Conservation (phyloP, 2,113 vertebrate genomes). For the Pterophyllum scalare region DNA sequence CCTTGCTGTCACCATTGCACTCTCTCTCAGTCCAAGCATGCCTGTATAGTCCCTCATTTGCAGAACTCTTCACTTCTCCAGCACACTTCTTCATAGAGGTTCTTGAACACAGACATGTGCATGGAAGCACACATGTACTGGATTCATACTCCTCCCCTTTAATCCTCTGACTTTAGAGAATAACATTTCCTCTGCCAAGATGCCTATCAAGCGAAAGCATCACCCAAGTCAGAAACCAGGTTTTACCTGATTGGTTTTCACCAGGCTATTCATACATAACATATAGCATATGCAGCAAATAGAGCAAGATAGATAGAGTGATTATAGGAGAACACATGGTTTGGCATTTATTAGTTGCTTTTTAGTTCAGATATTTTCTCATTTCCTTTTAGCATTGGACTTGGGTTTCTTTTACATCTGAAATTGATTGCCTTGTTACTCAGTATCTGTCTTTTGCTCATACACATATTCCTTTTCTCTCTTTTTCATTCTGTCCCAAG, state of each 20-base stretch:
- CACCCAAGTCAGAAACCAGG: slow-evolving; percentile 13
- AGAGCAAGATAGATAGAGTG: slow-evolving; percentile 70
- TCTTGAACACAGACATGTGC: slow-evolving; percentile 2
- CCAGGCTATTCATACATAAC: slow-evolving; percentile 23
- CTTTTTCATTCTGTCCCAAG: slow-evolving; percentile 47
- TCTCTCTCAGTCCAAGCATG: slow-evolving; percentile 33
- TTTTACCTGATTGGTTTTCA: slow-evolving; percentile 50
- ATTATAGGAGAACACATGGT: slow-evolving; percentile 64
- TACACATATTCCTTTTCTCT: slow-evolving; percentile 29
- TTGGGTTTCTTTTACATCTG: slow-evolving; percentile 30
- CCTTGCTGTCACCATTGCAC: slow-evolving; percentile 40
- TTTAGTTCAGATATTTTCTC: slow-evolving; percentile 69
- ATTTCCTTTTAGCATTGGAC: slow-evolving; percentile 62
- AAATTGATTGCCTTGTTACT: slow-evolving; percentile 75
- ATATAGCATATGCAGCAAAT: slow-evolving; percentile 14
- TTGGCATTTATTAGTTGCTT: slow-evolving; percentile 71
- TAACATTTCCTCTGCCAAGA: slow-evolving; percentile 5
- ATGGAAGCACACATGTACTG: neutral
- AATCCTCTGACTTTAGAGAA: slow-evolving; percentile 9
- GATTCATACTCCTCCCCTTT: slow-evolving; percentile 6
- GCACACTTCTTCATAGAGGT: slow-evolving; percentile 16
- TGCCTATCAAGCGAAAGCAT: slow-evolving; percentile 15
- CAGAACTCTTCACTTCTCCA: slow-evolving; percentile 31
- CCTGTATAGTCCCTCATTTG: slow-evolving; percentile 52
- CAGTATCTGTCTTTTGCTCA: slow-evolving; percentile 62